Conservation (phyloP, 2,797 vertebrate genomes). For the Pipistrellus kuhlii region DNA sequence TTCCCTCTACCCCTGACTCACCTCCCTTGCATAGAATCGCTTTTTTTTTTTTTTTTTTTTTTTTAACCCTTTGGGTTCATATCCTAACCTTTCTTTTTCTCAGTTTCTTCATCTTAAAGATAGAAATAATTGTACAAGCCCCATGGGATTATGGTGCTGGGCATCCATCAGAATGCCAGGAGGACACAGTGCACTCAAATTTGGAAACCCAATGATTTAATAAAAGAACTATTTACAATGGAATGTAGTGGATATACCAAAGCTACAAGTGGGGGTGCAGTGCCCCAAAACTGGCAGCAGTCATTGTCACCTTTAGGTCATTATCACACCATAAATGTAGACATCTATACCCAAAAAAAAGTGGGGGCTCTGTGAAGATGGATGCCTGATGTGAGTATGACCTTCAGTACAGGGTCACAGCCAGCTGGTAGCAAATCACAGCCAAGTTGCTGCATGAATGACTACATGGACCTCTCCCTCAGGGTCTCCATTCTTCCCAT, state of each 20-base stretch:
- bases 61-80: neutral
- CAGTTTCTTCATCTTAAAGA: neutral
- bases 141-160: rapidly evolving
- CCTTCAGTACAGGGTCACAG: neutral
- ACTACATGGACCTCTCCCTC: neutral
- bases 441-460: neutral
- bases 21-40: neutral
- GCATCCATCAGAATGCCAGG: neutral
- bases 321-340: neutral
- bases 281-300: neutral
- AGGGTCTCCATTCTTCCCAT: neutral
- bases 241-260: neutral
- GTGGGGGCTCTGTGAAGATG: neutral
- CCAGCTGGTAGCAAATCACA: neutral
- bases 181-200: neutral
- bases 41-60: neutral
- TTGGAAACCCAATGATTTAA: neutral
- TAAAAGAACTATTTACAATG: neutral
- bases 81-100: neutral
- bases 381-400: neutral
- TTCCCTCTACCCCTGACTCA: neutral
- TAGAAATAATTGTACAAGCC: neutral
- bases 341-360: neutral
- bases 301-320: neutral
- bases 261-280: neutral